Evolutionary conservation across 2,113 vertebrate species (phyloP).

Genomic region (Cacatua alba): DNA sequence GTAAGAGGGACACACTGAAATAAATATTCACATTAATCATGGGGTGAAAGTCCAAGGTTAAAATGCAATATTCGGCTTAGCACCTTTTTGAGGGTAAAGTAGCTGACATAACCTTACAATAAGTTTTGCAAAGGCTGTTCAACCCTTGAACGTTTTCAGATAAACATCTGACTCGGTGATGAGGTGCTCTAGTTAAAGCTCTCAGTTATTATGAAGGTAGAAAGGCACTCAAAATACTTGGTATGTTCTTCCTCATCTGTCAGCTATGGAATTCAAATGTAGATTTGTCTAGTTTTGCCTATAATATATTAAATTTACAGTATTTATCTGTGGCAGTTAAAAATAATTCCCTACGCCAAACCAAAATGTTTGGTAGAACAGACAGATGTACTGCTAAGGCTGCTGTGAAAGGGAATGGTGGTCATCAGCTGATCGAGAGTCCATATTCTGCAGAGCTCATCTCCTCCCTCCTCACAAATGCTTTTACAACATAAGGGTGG

Average conservation of each 20-base stretch:
- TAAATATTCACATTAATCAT: slow-evolving; percentile 84
- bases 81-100: slow-evolving; percentile 71
- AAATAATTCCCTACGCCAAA: slow-evolving; percentile 17
- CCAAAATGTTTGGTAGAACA: slow-evolving; percentile 30
- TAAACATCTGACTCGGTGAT: background rate
- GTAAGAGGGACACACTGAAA: slow-evolving; percentile 67
- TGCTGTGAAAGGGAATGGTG: background rate
- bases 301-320: slow-evolving; percentile 41
- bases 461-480: background rate
- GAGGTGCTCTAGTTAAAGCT: slow-evolving; percentile 77
- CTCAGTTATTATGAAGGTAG: slow-evolving; percentile 65
- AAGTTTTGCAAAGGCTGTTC: slow-evolving; percentile 45
- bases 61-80: slow-evolving; percentile 67
- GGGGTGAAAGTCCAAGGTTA: slow-evolving; percentile 74
- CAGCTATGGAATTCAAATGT: slow-evolving; percentile 28
- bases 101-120: slow-evolving; percentile 55
- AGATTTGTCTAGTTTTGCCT: slow-evolving; percentile 41
- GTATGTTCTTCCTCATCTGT: slow-evolving; percentile 44
- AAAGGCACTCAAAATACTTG: slow-evolving; percentile 77
- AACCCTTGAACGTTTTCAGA: slow-evolving; percentile 35
- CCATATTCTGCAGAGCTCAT: background rate
- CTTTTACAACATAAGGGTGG: background rate
- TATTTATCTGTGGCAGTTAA: slow-evolving; percentile 29
- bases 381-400: slow-evolving; percentile 20
- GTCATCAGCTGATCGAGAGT: background rate